Base-by-base conservation (phyloP, 23 tunicate species). In the Clavelina lepadiformis region DNA sequence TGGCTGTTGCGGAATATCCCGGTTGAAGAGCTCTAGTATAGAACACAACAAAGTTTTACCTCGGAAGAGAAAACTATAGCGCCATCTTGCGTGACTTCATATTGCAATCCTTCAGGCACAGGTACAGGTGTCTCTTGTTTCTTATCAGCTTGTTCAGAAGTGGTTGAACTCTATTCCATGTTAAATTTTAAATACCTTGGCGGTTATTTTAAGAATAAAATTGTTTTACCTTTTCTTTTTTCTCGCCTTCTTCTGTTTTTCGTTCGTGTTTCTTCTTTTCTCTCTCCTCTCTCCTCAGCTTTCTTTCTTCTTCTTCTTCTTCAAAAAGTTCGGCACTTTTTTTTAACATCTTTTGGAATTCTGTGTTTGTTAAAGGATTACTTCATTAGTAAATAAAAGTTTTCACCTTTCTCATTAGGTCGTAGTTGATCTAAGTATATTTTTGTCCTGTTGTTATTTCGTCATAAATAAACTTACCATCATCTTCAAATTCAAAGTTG, bases 241-340 rank as follows among this genome's bases (percentile, higher is more conserved):
- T 54, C 61, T 60, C 71, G 36, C 44, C 62, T 37, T 31, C 18
- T 47, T 28, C 64, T 46, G 45, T 71, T 56, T 64, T 67, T 80
- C 56, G 36, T 55, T 78, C 85, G 27, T 75, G 72, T 38, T 71
- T 77, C 36, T 69, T 84, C 57, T 58, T 72, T 65, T 77, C 71
- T 56, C 95, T 71, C 41, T 86, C 95, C 29, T 78, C 79, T 62
- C 31, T 51, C 28, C 80, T 65, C 67, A 22, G 56, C 27, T 35
- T 64, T 38, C 79, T 72, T 31, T 71, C 73, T 24, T 55, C 46
- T 28, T 91, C 98, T 69, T 91, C 98, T 55, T 91, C 89, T 82
- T 81, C 73, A 18, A 50, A 33, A 35, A 91, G 56, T 22, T 52
- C 57, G 20, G 35, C 35, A 1, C 91, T 69, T 37, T 71, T 58